Evolutionary conservation across 2,888 invertebrate genomes (phyloP).

Genomic region (Axea sp.): DNA sequence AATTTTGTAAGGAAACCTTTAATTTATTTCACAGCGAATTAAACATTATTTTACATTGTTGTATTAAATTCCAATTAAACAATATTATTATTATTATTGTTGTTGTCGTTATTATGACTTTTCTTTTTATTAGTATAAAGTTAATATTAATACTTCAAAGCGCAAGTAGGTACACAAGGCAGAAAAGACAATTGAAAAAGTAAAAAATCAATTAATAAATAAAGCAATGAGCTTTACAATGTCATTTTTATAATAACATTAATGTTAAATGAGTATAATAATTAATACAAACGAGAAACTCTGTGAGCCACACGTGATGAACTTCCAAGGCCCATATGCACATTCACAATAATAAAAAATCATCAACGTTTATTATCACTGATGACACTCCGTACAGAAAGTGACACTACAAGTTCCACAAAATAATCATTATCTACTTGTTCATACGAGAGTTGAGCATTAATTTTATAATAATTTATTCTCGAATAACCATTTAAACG

Average conservation of each 20-base stretch:
- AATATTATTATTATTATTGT: too few species aligned
- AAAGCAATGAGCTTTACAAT: neutral
- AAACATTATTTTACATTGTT: too few species aligned
- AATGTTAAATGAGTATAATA: neutral
- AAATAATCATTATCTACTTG: constrained; percentile 27
- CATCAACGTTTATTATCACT: constrained; percentile 26
- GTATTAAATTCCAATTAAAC: too few species aligned
- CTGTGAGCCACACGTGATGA: constrained; percentile 47
- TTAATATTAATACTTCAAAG: too few species aligned
- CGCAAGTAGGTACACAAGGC: too few species aligned
- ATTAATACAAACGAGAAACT: constrained; percentile 44
- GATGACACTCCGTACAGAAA: constrained; percentile 23
- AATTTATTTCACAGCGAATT: too few species aligned
- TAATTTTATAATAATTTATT: neutral
- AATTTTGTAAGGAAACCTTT: too few species aligned
- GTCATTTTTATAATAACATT: too few species aligned
- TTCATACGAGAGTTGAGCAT: neutral
- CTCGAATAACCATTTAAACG: neutral
- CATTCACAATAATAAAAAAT: constrained; percentile 35
- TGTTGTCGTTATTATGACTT: too few species aligned
- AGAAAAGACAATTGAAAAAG: too few species aligned
- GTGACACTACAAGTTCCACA: constrained; percentile 20
- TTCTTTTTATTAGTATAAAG: too few species aligned
- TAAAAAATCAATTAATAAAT: too few species aligned
- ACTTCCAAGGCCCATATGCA: constrained; percentile 46